Conservation (phyloP, 2,797 vertebrate species). For the Phylloscopus collybita region DNA sequence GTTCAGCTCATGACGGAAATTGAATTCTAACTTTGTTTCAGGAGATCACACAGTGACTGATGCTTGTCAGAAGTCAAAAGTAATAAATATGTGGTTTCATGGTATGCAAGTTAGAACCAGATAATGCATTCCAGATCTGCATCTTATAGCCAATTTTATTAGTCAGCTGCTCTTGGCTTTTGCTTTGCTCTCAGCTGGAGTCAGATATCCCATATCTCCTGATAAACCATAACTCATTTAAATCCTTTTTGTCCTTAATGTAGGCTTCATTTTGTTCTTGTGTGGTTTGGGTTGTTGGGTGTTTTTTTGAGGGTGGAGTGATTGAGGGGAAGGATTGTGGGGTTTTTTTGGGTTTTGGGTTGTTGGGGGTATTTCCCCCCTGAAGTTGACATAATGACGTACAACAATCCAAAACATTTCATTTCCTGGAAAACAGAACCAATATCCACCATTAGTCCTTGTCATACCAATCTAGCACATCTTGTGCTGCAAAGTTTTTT, state of each 20-base stretch:
- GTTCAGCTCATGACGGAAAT: background rate
- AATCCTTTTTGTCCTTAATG: background rate
- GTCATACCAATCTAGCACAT: background rate
- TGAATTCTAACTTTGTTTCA: background rate
- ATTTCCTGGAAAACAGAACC: background rate
- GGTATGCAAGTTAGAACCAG: background rate
- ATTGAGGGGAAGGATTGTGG: background rate
- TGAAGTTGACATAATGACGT: background rate
- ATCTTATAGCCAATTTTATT: background rate
- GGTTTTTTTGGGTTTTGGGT: background rate
- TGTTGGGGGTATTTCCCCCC: background rate
- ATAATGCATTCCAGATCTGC: background rate
- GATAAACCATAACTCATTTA: background rate
- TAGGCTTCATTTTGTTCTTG: background rate
- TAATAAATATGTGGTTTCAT: slow-evolving; percentile 10
- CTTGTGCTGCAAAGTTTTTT: background rate
- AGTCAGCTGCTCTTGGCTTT: background rate
- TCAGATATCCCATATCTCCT: background rate
- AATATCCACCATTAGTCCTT: background rate
- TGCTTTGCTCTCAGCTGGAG: background rate
- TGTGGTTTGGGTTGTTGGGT: background rate
- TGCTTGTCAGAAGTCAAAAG: background rate
- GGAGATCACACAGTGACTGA: background rate
- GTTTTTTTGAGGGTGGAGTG: background rate
- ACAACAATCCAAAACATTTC: background rate